Conservation (phyloP, 2,113 vertebrate species). For the rat (Rattus norvegicus) region DNA sequence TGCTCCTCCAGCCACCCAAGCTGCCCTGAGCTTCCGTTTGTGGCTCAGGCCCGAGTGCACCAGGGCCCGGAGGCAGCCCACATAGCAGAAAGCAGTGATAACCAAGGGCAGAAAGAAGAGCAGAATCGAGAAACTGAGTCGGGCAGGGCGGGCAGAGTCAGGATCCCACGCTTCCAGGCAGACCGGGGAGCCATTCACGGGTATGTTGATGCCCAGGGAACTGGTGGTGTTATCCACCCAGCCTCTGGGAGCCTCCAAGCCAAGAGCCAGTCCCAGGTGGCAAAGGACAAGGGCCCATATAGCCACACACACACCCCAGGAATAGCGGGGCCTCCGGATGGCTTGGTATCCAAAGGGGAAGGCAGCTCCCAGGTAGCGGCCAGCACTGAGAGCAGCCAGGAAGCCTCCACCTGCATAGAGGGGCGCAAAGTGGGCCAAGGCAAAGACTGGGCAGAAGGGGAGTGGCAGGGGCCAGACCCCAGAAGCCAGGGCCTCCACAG, state of each 20-base stretch:
- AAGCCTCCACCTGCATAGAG: conserved; percentile 57
- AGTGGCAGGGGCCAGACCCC: conserved; percentile 69
- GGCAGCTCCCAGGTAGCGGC: conserved; percentile 77
- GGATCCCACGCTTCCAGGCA: conserved; percentile 81
- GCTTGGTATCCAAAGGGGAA: conserved; percentile 80
- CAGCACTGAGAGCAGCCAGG: conserved; percentile 68
- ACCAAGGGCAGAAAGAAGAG: conserved; percentile 74
- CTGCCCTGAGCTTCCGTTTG: conserved; percentile 70
- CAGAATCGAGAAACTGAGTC: conserved; percentile 73
- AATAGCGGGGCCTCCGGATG: conserved; percentile 71
- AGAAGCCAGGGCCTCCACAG: conserved; percentile 64
- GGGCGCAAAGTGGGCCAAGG: conserved; percentile 57
- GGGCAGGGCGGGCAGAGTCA: neutral
- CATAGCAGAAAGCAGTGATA: conserved; percentile 67
- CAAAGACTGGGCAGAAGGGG: conserved; percentile 41
- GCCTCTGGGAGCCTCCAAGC: conserved; percentile 55
- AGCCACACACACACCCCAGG: conserved; percentile 68
- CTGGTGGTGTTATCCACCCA: conserved; percentile 64
- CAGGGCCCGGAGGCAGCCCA: conserved; percentile 78
- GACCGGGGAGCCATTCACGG: conserved; percentile 34
- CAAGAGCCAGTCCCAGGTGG: conserved; percentile 75
- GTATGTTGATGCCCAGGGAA: conserved; percentile 55
- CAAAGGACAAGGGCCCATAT: conserved; percentile 77
- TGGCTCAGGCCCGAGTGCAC: conserved; percentile 75
- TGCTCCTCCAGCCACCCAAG: conserved; percentile 72